Base-by-base conservation (phyloP, 2,888 invertebrate genomes). In the Lordiphosa fenestrarum region DNA sequence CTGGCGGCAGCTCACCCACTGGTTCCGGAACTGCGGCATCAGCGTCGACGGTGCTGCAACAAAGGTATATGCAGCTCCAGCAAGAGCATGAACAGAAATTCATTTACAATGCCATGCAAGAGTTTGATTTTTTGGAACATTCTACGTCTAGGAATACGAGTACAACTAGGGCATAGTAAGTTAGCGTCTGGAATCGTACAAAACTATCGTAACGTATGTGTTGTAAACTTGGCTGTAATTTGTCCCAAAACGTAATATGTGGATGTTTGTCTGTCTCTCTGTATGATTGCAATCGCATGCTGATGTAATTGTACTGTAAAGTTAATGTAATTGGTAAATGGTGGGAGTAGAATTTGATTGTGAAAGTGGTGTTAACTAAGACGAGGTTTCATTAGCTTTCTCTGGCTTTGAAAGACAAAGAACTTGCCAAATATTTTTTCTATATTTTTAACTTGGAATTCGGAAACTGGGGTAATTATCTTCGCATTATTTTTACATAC, bases 51-150 rank as follows among this genome's bases (percentile, higher is more conserved):
- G 77, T 78, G 52, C 76, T 82, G 53, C 80, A 80, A 67, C 80
- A 80, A 82, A 80, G 80, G 80, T 80, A 80, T 80, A 69, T 80
- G 69, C 83, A 76, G 69, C 80, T 80, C 76, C 80, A 73, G 60
- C 76, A 63, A 67, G 80, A 78, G 72, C 71, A 78, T 76, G 76
- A 82, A 69, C 76, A 73, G 67, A 80, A 76, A 74, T 76, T 70
- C 69, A 80, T 82, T 68, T 76, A 70, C 68, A 80, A 76, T 78
- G 83, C 77, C 70, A 74, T 80, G 65, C 76, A 76, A 73, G 73
- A 76, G 66, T 82, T 82, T 71, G 70, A 80, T 65, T 74, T 64
- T 72, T 73, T 78, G 80, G 73, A 82, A 67, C 71, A 72, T 41
- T 54, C 77, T 41, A 54, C 77, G 69, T 66, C 63, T 57, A 30